Evolutionary conservation across 2,888 invertebrate genomes (phyloP).

Genomic region (Atethmia centrago): DNA sequence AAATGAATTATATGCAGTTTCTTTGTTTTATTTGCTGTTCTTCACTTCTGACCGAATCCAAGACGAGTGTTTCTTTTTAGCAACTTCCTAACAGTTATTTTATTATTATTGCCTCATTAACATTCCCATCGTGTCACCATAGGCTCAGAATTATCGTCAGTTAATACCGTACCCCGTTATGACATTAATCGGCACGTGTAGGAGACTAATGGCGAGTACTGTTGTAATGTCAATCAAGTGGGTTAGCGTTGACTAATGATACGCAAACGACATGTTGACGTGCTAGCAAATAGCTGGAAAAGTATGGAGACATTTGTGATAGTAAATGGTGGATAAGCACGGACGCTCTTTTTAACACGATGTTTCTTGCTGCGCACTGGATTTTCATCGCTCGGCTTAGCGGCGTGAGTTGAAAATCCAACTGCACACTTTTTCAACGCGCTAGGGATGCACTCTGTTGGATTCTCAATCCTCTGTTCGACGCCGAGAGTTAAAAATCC

Average conservation of each 20-base stretch:
- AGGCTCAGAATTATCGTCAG: not conserved
- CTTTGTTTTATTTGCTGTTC: not conserved
- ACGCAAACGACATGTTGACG: conserved; percentile 46
- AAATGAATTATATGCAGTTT: not conserved
- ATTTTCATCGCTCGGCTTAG: too few relatives aligned
- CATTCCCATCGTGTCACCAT: not conserved
- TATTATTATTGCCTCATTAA: conserved; percentile 10
- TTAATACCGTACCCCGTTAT: conserved; percentile 54
- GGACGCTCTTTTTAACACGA: too few relatives aligned
- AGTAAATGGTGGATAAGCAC: not conserved
- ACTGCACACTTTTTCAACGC: too few relatives aligned
- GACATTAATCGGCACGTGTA: conserved; percentile 31
- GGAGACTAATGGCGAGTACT: conserved; percentile 37
- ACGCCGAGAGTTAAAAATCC: too few relatives aligned
- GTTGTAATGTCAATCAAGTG: conserved; percentile 52
- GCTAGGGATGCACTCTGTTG: too few relatives aligned
- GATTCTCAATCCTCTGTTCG: too few relatives aligned
- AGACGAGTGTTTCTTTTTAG: not conserved
- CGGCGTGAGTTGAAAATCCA: too few relatives aligned
- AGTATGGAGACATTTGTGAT: conserved; percentile 15
- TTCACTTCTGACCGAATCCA: not conserved
- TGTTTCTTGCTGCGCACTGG: too few relatives aligned
- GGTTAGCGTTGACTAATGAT: conserved; percentile 49
- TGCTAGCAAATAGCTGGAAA: conserved; percentile 16
- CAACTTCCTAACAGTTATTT: not conserved